These are phyloP conservation scores for Pocillopora damicornis DNA, from an alignment of 64 coral and sea anemone genomes.

Conservation along the genomic window DNA sequence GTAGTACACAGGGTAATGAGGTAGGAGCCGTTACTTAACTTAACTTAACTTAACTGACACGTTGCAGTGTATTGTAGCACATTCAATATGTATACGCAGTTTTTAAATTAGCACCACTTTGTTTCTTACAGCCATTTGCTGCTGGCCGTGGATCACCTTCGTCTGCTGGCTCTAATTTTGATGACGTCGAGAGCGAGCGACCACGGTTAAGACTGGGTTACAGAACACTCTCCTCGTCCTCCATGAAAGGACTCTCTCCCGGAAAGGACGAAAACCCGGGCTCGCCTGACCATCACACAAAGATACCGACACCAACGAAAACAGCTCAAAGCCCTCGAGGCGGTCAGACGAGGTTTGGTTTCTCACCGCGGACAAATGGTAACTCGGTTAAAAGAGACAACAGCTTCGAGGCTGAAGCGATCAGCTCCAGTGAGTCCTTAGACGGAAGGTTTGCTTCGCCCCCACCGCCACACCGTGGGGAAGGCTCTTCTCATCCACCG, in stretches of 20 bases:
- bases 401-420: slow-evolving; percentile 32
- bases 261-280: slow-evolving; percentile 31
- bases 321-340: slow-evolving; percentile 32
- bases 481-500: slow-evolving; percentile 2
- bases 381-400: slow-evolving; percentile 18
- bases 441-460: slow-evolving; percentile 47
- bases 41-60: background rate
- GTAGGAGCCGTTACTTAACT: background rate
- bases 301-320: slow-evolving; percentile 15
- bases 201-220: slow-evolving; percentile 54
- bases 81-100: too few species aligned
- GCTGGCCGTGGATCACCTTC: slow-evolving; percentile 35
- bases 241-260: slow-evolving; percentile 29
- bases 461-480: background rate
- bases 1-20: slow-evolving; percentile 73
- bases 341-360: slow-evolving; percentile 24
- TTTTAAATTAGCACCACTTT: too few species aligned
- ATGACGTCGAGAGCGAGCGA: slow-evolving; percentile 29
- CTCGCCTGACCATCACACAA: slow-evolving; percentile 45
- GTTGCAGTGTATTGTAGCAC: background rate
- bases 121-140: slow-evolving; percentile 13
- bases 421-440: slow-evolving; percentile 37
- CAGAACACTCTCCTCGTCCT: slow-evolving; percentile 46
- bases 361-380: background rate
- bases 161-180: slow-evolving; percentile 9